Conservation (phyloP, 2,113 vertebrate genomes). For the Oreotrochilus melanogaster region DNA sequence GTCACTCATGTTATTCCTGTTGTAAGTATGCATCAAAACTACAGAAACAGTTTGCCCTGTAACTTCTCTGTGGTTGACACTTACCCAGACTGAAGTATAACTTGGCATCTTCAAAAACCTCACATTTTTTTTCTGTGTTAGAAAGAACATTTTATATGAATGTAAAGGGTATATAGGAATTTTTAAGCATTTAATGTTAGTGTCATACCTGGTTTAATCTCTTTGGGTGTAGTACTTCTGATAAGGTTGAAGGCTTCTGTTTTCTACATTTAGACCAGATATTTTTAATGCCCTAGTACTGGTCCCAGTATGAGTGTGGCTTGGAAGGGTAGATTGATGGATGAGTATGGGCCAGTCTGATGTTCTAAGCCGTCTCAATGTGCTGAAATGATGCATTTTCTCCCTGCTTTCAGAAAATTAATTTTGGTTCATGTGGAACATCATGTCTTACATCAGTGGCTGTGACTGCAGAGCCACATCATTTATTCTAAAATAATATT, state of each 20-base stretch:
- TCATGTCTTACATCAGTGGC: slow-evolving; percentile 24
- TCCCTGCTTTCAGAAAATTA: slow-evolving; percentile 53
- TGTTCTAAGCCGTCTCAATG: background rate
- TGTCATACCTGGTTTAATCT: background rate
- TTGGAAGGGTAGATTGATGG: background rate
- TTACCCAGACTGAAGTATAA: background rate
- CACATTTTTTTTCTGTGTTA: background rate
- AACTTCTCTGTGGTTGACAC: background rate
- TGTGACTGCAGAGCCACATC: slow-evolving; percentile 54
- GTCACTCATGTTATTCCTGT: slow-evolving; percentile 98
- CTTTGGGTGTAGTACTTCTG: background rate
- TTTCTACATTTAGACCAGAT: background rate
- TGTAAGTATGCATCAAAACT: slow-evolving; percentile 79
- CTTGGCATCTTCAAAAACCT: background rate
- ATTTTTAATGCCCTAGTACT: background rate
- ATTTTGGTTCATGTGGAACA: slow-evolving; percentile 38
- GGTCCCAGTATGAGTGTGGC: background rate
- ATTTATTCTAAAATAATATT: slow-evolving; percentile 50
- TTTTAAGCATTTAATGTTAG: background rate
- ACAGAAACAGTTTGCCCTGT: background rate
- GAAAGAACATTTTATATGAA: background rate
- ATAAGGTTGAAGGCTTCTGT: background rate
- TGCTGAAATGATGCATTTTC: slow-evolving; percentile 51
- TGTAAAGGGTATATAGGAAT: background rate
- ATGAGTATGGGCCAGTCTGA: background rate